These are phyloP conservation scores for Sycon ciliatum DNA, from an alignment of 37 sponge, comb jelly and placozoan genomes.

Conservation along the genomic window DNA sequence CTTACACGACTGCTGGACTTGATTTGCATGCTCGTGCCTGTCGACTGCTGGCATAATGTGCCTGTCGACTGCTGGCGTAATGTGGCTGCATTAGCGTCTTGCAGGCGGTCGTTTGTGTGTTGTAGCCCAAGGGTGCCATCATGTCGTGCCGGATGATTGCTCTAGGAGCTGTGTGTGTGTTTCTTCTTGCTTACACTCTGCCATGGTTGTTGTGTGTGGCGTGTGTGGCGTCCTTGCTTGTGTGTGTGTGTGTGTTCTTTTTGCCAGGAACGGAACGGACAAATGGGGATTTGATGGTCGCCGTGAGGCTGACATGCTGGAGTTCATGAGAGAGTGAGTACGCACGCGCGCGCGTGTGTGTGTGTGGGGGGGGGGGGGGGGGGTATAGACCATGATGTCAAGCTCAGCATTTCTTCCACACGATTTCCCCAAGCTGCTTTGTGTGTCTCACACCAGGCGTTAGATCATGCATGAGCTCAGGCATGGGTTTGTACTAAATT, in stretches of 20 bases:
- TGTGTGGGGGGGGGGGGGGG: not conserved
- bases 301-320: slow-evolving; percentile 51
- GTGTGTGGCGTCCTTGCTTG: not conserved
- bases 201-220: slow-evolving; percentile 6
- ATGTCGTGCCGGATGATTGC: not conserved
- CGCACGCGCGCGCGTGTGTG: not conserved
- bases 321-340: slow-evolving; percentile 67
- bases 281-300: slow-evolving; percentile 18
- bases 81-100: too few relatives aligned
- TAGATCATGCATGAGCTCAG: too few relatives aligned
- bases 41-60: too few relatives aligned
- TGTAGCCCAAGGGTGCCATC: too few relatives aligned
- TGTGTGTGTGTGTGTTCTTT: not conserved
- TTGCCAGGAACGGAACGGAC: not conserved
- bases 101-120: too few relatives aligned
- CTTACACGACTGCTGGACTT: too few relatives aligned
- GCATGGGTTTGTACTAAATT: too few relatives aligned
- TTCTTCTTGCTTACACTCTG: slow-evolving; percentile 32
- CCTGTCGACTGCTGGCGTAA: too few relatives aligned
- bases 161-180: not conserved
- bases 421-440: too few relatives aligned
- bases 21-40: too few relatives aligned
- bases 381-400: not conserved
- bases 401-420: too few relatives aligned
- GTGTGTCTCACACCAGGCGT: too few relatives aligned